Evolutionary conservation across 1,140 invertebrate species (phyloP).

Genomic region (Drosophila busckii): DNA sequence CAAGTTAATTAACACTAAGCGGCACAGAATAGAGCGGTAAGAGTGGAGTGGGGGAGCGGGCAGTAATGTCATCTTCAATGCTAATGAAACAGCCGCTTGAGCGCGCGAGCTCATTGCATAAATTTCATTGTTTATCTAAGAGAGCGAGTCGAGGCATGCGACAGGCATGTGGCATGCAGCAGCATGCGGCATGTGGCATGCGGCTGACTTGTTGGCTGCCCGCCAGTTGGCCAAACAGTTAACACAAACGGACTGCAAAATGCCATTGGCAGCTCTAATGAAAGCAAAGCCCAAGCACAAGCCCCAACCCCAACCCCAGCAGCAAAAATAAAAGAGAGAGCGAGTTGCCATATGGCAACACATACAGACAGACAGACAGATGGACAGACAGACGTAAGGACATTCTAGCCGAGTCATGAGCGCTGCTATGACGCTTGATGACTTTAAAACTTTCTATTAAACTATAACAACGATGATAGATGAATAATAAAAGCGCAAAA

Average conservation of each 20-base stretch:
- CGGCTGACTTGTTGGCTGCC: too few species aligned
- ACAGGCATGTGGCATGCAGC: conserved; percentile 34
- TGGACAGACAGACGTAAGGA: background rate
- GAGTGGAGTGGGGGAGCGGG: background rate
- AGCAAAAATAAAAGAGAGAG: conserved; percentile 11
- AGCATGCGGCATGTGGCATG: too few species aligned
- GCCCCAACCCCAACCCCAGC: too few species aligned
- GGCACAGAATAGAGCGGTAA: background rate
- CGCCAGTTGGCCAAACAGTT: conserved; percentile 28
- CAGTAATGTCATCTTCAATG: conserved; percentile 31
- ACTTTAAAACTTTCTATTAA: conserved; percentile 78
- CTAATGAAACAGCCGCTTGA: conserved; percentile 58
- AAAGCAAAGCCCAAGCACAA: too few species aligned
- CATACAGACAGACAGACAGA: too few species aligned
- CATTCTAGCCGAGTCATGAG: conserved; percentile 59
- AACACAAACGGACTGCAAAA: conserved; percentile 33
- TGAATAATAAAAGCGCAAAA: conserved; percentile 73
- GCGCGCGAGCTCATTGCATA: conserved; percentile 42
- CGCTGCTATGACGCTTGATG: conserved; percentile 51
- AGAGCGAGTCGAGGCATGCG: conserved; percentile 14
- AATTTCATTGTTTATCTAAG: conserved; percentile 70
- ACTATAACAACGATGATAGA: conserved; percentile 75
- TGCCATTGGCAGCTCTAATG: conserved; percentile 10
- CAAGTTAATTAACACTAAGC: conserved; percentile 73
- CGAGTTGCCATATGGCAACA: conserved; percentile 25